phyloP scores from a whole-genome alignment of 2,113 vertebrate species.

The Oxyruncus cristatus region DNA sequence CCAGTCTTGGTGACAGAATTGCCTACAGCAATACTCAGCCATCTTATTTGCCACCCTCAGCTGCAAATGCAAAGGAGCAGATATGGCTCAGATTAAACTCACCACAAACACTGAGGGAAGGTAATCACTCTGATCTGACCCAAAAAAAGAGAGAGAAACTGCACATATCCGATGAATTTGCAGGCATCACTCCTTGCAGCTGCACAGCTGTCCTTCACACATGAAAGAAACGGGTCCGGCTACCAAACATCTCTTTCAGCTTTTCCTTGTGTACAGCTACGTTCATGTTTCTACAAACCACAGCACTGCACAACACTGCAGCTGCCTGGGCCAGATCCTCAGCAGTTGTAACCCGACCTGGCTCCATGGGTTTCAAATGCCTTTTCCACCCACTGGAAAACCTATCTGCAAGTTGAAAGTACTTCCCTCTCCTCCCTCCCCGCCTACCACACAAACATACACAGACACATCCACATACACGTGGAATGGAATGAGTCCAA shows the following conservation, averaged over 20 bases:
- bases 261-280: neutral
- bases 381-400: slow-evolving; percentile 10
- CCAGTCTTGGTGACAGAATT: neutral
- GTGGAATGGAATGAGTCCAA: slow-evolving; percentile 9
- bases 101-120: slow-evolving; percentile 5
- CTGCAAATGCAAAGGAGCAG: neutral
- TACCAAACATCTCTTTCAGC: neutral
- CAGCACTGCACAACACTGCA: neutral
- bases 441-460: neutral
- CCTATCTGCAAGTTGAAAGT: slow-evolving; percentile 14
- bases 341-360: neutral
- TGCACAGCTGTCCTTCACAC: slow-evolving; percentile 42
- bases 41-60: slow-evolving; percentile 23
- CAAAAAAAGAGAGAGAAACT: slow-evolving; percentile 31
- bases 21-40: neutral
- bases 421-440: slow-evolving; percentile 26
- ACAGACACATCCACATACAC: neutral
- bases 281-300: neutral
- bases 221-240: neutral
- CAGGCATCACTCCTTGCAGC: neutral
- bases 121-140: slow-evolving; percentile 6
- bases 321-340: neutral
- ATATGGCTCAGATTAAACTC: neutral
- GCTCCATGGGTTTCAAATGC: neutral
- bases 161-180: neutral